phyloP scores from a whole-genome alignment of 1,140 invertebrate genomes.

The Nilaparvata lugens region DNA sequence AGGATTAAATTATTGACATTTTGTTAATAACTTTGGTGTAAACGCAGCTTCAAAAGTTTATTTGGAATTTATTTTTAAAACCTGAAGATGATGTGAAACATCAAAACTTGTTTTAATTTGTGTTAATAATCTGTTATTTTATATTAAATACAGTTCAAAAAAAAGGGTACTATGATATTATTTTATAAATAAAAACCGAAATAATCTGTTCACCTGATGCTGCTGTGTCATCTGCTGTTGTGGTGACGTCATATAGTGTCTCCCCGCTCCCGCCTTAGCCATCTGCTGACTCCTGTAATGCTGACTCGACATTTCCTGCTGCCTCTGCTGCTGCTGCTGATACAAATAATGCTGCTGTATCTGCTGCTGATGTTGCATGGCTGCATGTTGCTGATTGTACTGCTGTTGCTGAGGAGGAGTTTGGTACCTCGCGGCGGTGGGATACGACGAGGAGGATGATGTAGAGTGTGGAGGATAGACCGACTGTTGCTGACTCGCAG shows the following conservation, averaged over 20 bases:
- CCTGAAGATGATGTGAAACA: too few relatives aligned
- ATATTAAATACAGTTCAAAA: too few relatives aligned
- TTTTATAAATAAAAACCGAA: neutral
- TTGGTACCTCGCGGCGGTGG: neutral
- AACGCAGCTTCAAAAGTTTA: too few relatives aligned
- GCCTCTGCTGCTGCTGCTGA: conserved; percentile 15
- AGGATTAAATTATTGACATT: too few relatives aligned
- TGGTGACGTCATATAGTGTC: conserved; percentile 25
- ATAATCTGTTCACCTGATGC: neutral
- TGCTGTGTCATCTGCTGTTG: conserved; percentile 3
- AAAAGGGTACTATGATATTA: too few relatives aligned
- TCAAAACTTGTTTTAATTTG: too few relatives aligned
- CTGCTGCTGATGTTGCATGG: conserved; percentile 7
- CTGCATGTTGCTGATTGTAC: neutral
- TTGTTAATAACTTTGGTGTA: too few relatives aligned
- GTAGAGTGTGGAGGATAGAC: neutral
- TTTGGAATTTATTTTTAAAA: too few relatives aligned
- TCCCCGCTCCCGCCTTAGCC: conserved; percentile 5
- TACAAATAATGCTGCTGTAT: conserved; percentile 4
- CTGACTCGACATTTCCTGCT: too few relatives aligned
- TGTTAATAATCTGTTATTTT: too few relatives aligned
- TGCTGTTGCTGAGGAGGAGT: neutral
- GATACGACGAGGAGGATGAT: neutral
- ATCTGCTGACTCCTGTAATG: conserved; percentile 7
- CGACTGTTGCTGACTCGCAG: neutral